Conservation (phyloP, 2,888 invertebrate genomes). For the Diarsia dahlii region DNA sequence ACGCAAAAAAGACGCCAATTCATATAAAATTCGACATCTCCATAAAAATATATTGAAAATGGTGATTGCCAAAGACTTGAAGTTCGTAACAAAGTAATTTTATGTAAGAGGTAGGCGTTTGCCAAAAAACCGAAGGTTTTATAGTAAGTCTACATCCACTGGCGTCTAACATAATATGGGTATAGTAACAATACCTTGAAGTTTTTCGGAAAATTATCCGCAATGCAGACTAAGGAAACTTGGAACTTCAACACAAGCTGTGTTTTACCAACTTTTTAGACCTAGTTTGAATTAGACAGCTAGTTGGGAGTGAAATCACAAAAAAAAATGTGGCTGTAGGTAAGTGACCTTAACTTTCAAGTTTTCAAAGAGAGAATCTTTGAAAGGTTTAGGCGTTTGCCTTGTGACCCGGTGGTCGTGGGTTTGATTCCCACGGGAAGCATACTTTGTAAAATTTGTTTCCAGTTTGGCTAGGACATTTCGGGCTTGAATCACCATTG, state of each 20-base stretch:
- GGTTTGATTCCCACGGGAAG: no score
- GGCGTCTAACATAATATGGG: not conserved
- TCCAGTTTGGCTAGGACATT: no score
- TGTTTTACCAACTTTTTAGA: not conserved
- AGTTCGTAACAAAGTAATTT: constrained; percentile 43
- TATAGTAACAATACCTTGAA: not conserved
- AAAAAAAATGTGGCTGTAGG: no score
- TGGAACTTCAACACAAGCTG: not conserved
- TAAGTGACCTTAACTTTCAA: no score
- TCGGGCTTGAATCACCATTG: no score
- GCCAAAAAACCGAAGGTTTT: constrained; percentile 41
- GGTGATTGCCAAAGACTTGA: constrained; percentile 22
- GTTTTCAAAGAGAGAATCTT: no score
- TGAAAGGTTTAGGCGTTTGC: no score
- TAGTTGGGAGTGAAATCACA: not conserved
- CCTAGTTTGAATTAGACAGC: no score
- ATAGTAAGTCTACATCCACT: constrained; percentile 4
- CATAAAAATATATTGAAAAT: constrained; percentile 40
- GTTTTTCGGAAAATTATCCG: constrained; percentile 24
- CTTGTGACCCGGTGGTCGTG: no score
- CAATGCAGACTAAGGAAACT: constrained; percentile 27
- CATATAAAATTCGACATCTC: constrained; percentile 23
- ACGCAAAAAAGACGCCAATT: constrained; percentile 16
- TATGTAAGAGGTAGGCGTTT: constrained; percentile 50
- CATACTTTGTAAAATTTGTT: no score